phyloP scores from a whole-genome alignment of 2,797 vertebrate genomes.

The Tolypeutes matacus region DNA sequence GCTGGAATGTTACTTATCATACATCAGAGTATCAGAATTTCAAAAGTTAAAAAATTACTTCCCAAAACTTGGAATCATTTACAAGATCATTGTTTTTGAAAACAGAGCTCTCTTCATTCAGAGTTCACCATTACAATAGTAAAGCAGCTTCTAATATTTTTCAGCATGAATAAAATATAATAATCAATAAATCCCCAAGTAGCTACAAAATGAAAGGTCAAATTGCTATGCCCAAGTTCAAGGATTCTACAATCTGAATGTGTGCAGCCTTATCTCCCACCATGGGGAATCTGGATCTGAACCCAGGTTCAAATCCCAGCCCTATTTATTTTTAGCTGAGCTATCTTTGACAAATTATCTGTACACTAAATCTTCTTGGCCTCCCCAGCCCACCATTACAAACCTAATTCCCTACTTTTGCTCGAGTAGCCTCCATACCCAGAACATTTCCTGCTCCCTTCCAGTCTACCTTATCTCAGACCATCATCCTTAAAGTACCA shows the following conservation, averaged over 20 bases:
- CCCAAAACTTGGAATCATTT: background rate
- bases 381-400: background rate
- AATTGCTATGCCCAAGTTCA: background rate
- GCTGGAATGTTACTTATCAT: background rate
- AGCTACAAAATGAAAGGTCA: constrained; percentile 13
- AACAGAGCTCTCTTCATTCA: constrained; percentile 2
- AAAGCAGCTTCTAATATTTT: background rate
- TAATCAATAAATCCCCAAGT: background rate
- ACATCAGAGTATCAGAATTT: background rate
- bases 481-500: too few relatives aligned
- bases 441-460: too few relatives aligned
- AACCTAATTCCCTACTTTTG: background rate
- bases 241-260: background rate
- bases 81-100: constrained; percentile 29
- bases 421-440: too few relatives aligned
- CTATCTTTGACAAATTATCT: background rate
- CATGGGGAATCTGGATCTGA: background rate
- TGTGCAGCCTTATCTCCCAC: background rate
- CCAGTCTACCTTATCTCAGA: too few relatives aligned
- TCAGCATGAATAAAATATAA: constrained; percentile 16
- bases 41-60: constrained; percentile 47
- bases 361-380: background rate
- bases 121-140: background rate
- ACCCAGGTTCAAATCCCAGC: background rate
- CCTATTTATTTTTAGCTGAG: background rate